A percentile compares a stretch with the other conserved stretches of the same genome.
Evolutionary conservation across 2,113 vertebrate species (phyloP).

Genomic region (Pseudois nayaur): DNA sequence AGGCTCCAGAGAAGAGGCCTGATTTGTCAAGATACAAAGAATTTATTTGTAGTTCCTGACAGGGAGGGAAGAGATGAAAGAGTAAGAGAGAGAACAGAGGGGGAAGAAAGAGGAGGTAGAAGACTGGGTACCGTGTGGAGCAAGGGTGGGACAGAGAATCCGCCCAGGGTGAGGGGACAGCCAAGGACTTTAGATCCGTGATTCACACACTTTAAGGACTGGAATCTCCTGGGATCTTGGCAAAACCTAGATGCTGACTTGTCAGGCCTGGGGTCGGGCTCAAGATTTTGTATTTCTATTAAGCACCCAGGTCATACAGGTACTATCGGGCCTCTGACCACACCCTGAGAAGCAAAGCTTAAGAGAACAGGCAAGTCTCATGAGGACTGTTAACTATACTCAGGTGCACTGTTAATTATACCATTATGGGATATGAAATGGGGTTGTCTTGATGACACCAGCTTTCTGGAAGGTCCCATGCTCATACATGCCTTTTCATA

Average conservation of each 20-base stretch:
- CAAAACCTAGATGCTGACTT: not conserved
- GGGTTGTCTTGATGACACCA: not conserved
- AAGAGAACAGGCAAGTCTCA: not conserved
- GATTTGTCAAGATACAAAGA: not conserved
- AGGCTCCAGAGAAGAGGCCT: not conserved
- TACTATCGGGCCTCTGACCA: not conserved
- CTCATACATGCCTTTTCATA: not conserved
- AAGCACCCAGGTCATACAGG: not conserved
- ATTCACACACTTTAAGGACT: not conserved
- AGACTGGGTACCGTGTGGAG: fast-evolving
- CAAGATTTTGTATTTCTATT: not conserved
- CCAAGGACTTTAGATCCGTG: not conserved
- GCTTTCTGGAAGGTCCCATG: not conserved
- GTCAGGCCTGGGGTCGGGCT: not conserved
- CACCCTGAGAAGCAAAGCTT: not conserved
- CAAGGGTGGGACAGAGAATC: not conserved
- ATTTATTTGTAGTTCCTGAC: not conserved
- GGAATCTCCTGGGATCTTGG: not conserved
- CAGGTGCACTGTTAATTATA: not conserved
- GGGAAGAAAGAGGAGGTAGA: not conserved
- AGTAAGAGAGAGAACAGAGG: not conserved
- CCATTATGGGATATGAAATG: not conserved
- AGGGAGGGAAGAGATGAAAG: not conserved
- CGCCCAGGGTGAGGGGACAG: not conserved
- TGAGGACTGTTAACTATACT: not conserved